Conservation (phyloP, 1,140 invertebrate genomes). For the Bilobella aurantiaca region DNA sequence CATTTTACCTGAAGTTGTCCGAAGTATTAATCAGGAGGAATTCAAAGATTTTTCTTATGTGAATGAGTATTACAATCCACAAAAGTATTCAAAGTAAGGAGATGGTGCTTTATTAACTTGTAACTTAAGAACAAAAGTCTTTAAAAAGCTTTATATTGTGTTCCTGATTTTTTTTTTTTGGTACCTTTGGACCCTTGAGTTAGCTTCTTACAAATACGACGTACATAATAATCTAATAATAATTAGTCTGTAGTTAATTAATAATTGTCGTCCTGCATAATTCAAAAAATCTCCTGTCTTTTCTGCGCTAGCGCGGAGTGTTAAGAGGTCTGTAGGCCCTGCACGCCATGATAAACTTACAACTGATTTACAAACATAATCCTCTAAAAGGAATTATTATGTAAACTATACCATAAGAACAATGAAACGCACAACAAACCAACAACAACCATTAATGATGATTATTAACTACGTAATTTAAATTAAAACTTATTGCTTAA, state of each 20-base stretch:
- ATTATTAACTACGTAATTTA: not conserved
- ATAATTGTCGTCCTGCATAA: no score
- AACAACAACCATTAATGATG: slow-evolving; percentile 7
- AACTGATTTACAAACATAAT: no score
- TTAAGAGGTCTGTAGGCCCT: no score
- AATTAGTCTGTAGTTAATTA: no score
- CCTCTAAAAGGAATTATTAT: no score
- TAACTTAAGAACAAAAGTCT: not conserved
- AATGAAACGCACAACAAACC: slow-evolving; percentile 3
- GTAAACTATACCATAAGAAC: not conserved
- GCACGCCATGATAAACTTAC: no score
- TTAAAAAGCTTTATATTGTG: slow-evolving; percentile 1
- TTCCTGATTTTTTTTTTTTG: slow-evolving; percentile 6
- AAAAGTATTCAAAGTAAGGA: slow-evolving; percentile 1
- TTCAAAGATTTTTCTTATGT: slow-evolving; percentile 95
- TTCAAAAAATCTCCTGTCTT: no score
- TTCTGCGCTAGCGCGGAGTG: no score
- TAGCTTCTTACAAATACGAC: no score
- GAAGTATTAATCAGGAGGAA: slow-evolving; percentile 94
- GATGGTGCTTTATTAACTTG: not conserved
- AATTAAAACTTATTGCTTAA: no score
- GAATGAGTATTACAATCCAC: slow-evolving; percentile 79
- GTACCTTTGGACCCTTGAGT: slow-evolving; percentile 3
- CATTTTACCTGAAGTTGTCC: slow-evolving; percentile 75
- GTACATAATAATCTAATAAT: no score